Evolutionary conservation across 2,797 vertebrate species (phyloP).

Genomic region (Cossypha polioptera): DNA sequence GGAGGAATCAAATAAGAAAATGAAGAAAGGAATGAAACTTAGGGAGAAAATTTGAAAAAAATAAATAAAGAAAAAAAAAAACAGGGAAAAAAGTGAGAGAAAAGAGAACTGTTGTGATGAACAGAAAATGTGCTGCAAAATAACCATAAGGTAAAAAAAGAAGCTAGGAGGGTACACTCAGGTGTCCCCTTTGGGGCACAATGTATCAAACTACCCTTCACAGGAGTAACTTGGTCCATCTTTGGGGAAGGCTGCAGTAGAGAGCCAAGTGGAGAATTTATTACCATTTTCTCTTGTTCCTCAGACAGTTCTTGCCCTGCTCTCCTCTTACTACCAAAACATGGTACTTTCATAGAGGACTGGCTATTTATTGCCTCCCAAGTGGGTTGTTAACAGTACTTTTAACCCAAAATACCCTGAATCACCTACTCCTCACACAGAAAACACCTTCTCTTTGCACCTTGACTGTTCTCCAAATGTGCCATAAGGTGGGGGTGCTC

Average conservation of each 20-base stretch:
- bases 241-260: not conserved
- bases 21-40: not conserved
- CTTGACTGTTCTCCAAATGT: not conserved
- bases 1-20: not conserved
- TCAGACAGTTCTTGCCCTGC: not conserved
- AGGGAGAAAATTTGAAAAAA: not conserved
- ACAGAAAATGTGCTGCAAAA: not conserved
- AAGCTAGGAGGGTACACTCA: not conserved
- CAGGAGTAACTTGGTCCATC: fast-evolving
- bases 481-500: not conserved
- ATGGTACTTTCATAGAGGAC: not conserved
- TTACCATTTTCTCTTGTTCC: not conserved
- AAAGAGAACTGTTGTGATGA: not conserved
- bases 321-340: not conserved
- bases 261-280: not conserved
- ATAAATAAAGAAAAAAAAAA: too few relatives aligned
- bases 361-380: not conserved
- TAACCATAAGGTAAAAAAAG: not conserved
- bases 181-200: not conserved
- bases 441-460: not conserved
- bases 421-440: not conserved
- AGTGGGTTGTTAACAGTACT: not conserved
- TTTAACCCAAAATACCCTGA: not conserved
- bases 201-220: not conserved
- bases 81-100: too few relatives aligned